phyloP scores from a whole-genome alignment of 2,888 invertebrate genomes.

The Polydrusus cervinus region DNA sequence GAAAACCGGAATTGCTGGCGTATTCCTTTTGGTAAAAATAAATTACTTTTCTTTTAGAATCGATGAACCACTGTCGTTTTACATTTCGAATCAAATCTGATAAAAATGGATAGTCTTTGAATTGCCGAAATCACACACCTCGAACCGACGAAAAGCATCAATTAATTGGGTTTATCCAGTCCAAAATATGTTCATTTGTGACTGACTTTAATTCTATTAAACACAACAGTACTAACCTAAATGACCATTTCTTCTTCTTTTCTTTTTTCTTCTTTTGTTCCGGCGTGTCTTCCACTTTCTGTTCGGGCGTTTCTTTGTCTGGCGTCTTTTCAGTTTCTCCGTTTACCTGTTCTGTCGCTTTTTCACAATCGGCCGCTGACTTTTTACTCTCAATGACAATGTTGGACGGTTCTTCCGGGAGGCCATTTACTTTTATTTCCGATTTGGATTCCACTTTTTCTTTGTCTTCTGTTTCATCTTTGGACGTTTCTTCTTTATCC shows the following conservation, averaged over 20 bases:
- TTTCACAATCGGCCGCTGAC: conserved; percentile 61
- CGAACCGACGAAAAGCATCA: too few species aligned
- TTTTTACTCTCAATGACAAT: conserved; percentile 56
- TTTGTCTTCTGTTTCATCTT: conserved; percentile 62
- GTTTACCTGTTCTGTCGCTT: conserved; percentile 46
- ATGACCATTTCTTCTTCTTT: conserved; percentile 92
- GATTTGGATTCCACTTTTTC: conserved; percentile 57
- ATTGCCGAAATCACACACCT: too few species aligned
- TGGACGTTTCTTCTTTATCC: conserved; percentile 68
- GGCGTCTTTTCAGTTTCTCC: conserved; percentile 66
- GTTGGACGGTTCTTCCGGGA: conserved; percentile 67
- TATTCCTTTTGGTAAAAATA: too few species aligned
- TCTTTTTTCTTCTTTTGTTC: conserved; percentile 68
- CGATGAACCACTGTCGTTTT: too few species aligned
- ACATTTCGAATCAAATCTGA: too few species aligned
- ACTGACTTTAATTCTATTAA: too few species aligned
- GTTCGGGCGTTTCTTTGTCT: conserved; percentile 70
- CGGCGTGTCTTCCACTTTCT: conserved; percentile 62
- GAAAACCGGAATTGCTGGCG: too few species aligned
- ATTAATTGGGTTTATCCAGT: too few species aligned
- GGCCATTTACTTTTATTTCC: conserved; percentile 68
- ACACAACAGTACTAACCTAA: conserved; percentile 66
- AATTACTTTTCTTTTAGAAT: too few species aligned
- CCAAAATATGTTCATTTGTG: too few species aligned
- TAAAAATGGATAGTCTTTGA: too few species aligned